Percentiles rank a stretch among this genome's conserved stretches.
Conservation (phyloP, 1,140 invertebrate species). For the Pseudomyrmex flavicornis region DNA sequence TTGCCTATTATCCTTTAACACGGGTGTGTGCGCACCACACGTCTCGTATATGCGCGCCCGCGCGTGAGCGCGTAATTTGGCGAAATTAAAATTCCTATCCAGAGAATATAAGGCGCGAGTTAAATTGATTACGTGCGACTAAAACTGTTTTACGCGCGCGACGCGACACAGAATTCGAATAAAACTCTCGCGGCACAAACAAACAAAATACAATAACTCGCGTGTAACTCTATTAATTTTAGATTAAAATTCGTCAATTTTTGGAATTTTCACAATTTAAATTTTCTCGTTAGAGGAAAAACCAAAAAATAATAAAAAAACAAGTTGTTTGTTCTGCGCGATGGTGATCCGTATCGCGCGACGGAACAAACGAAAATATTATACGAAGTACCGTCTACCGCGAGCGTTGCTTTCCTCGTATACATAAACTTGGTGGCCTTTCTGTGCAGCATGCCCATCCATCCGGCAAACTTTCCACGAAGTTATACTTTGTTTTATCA, state of each 20-base stretch:
- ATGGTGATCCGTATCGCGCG: not conserved
- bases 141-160: slow-evolving; percentile 40
- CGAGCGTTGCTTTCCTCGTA: slow-evolving; percentile 3
- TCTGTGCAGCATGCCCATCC: slow-evolving; percentile 35
- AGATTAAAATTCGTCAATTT: too few species aligned
- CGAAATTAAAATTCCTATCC: slow-evolving; percentile 51
- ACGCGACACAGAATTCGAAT: not conserved
- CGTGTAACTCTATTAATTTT: too few species aligned
- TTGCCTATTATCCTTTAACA: slow-evolving; percentile 49
- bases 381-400: slow-evolving; percentile 15
- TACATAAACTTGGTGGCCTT: slow-evolving; percentile 31
- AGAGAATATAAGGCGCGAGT: slow-evolving; percentile 31
- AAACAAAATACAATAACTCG: not conserved
- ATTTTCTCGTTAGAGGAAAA: too few species aligned
- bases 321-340: not conserved
- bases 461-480: slow-evolving; percentile 49
- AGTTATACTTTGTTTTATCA: slow-evolving; percentile 59
- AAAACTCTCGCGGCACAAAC: not conserved
- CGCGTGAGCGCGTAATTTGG: slow-evolving; percentile 33
- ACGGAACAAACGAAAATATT: slow-evolving; percentile 31
- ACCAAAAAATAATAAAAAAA: too few species aligned
- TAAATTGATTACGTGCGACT: slow-evolving; percentile 41
- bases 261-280: too few species aligned
- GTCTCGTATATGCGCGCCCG: not conserved
- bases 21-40: slow-evolving; percentile 16